phyloP scores from a whole-genome alignment of 2,888 invertebrate genomes.

The Diachrysia chrysitis region DNA sequence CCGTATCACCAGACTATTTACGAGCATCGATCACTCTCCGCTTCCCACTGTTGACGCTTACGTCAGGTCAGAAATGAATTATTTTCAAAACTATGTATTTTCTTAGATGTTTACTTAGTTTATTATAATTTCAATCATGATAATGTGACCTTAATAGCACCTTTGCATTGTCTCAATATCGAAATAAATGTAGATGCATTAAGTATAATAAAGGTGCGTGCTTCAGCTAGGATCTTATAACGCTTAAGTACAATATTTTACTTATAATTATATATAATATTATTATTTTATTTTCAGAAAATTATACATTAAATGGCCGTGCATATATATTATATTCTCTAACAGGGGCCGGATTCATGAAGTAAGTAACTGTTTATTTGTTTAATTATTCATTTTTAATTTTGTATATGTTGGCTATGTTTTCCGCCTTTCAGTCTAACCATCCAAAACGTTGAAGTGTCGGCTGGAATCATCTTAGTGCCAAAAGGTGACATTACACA shows the following conservation, averaged over 20 bases:
- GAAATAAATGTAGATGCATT: too few relatives aligned
- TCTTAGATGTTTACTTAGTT: too few relatives aligned
- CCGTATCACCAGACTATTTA: slow-evolving; percentile 52
- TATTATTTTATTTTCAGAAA: slow-evolving; percentile 57
- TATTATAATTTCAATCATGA: too few relatives aligned
- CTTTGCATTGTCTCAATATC: too few relatives aligned
- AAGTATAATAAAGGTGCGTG: too few relatives aligned
- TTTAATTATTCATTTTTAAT: too few relatives aligned
- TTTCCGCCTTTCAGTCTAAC: slow-evolving; percentile 35
- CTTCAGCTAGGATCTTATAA: too few relatives aligned
- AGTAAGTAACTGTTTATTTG: slow-evolving; percentile 58
- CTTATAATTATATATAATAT: background rate
- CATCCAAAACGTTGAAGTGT: slow-evolving; percentile 35
- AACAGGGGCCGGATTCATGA: slow-evolving; percentile 67
- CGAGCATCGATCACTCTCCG: slow-evolving; percentile 54
- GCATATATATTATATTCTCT: slow-evolving; percentile 67
- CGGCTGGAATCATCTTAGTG: slow-evolving; percentile 23
- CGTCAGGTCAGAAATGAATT: slow-evolving; percentile 57
- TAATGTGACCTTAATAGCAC: too few relatives aligned
- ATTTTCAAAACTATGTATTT: background rate
- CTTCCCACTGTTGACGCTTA: slow-evolving; percentile 60
- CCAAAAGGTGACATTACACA: slow-evolving; percentile 18
- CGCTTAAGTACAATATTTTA: too few relatives aligned
- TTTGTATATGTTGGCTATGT: background rate
- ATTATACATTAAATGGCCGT: slow-evolving; percentile 66